Conservation (phyloP, 1,140 invertebrate genomes). For the Penaeus chinensis region DNA sequence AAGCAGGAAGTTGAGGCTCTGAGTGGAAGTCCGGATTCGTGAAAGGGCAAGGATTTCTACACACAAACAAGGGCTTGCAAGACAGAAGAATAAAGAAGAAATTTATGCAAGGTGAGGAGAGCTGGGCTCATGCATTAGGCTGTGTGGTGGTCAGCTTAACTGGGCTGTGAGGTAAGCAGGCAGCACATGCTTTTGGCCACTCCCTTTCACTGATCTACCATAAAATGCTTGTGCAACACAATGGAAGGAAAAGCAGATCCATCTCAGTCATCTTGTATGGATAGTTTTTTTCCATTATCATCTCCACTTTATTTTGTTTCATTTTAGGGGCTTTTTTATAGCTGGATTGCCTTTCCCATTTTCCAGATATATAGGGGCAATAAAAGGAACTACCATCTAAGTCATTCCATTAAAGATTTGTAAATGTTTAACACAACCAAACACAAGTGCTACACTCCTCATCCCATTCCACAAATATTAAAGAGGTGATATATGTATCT, state of each 20-base stretch:
- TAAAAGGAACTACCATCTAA: no score
- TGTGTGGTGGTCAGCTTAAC: slow-evolving; percentile 23
- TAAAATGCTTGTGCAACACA: slow-evolving; percentile 52
- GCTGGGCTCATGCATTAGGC: neutral
- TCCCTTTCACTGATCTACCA: slow-evolving; percentile 56
- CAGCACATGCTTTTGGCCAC: slow-evolving; percentile 58
- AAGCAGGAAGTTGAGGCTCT: neutral
- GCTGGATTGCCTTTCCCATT: slow-evolving; percentile 53
- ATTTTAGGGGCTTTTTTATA: neutral
- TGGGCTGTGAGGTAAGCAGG: slow-evolving; percentile 56
- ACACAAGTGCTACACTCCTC: no score
- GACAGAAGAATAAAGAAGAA: neutral
- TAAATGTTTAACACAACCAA: no score
- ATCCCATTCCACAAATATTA: no score
- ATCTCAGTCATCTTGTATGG: neutral
- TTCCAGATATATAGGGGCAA: slow-evolving; percentile 11
- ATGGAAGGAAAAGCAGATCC: slow-evolving; percentile 55
- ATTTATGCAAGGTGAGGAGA: slow-evolving; percentile 11
- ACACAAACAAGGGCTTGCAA: neutral
- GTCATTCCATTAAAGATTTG: no score
- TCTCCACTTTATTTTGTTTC: no score
- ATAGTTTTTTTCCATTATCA: no score
- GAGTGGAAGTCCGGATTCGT: slow-evolving; percentile 16
- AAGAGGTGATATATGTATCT: no score
- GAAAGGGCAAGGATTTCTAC: slow-evolving; percentile 10